Conservation (phyloP, 1,140 invertebrate species). For the Ectropis grisescens region DNA sequence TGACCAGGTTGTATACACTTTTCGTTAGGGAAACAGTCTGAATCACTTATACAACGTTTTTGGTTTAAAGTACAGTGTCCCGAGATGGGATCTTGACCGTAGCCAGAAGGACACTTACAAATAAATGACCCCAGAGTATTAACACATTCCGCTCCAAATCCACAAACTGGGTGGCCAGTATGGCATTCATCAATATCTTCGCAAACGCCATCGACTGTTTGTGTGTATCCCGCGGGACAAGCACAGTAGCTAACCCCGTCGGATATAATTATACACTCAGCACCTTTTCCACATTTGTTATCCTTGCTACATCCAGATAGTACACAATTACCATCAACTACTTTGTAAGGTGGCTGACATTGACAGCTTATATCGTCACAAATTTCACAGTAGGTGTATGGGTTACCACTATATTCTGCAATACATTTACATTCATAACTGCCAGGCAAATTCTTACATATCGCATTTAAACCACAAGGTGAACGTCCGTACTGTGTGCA, state of each 20-base stretch:
- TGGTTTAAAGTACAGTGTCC: constrained; percentile 85
- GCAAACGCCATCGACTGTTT: constrained; percentile 81
- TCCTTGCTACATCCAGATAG: constrained; percentile 84
- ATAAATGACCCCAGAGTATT: constrained; percentile 84
- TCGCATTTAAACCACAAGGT: constrained; percentile 87
- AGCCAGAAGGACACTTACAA: constrained; percentile 85
- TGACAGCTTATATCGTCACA: constrained; percentile 87
- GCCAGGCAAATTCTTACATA: constrained; percentile 94
- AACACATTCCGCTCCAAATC: constrained; percentile 87
- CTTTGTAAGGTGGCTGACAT: constrained; percentile 88
- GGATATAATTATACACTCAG: constrained; percentile 89
- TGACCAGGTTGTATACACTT: constrained; percentile 92
- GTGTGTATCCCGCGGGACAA: constrained; percentile 85
- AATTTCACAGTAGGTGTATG: constrained; percentile 87
- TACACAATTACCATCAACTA: constrained; percentile 86
- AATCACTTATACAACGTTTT: constrained; percentile 83
- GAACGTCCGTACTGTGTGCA: constrained; percentile 82
- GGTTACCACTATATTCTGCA: constrained; percentile 88
- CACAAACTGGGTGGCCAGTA: constrained; percentile 82
- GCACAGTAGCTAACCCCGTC: constrained; percentile 92
- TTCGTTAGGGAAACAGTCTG: constrained; percentile 88
- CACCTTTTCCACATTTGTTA: constrained; percentile 83
- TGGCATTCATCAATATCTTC: constrained; percentile 88
- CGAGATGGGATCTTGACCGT: constrained; percentile 73
- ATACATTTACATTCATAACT: constrained; percentile 95